phyloP scores from a whole-genome alignment of 2,797 vertebrate genomes.

The Oryzias sinensis region DNA sequence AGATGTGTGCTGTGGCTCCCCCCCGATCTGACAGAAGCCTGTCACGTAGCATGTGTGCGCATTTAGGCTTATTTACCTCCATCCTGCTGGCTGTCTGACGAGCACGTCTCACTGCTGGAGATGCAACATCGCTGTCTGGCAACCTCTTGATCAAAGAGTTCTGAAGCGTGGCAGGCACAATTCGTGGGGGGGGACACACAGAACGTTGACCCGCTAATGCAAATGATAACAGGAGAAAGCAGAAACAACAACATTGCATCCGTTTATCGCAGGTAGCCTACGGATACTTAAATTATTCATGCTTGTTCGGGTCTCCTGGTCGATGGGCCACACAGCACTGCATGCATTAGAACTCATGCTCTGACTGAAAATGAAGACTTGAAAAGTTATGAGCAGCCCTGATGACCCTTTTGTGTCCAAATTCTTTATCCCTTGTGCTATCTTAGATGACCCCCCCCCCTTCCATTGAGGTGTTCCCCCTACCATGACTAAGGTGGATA shows the following conservation, averaged over 20 bases:
- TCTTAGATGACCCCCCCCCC: no score
- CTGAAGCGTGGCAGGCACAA: constrained; percentile 26
- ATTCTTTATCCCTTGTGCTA: constrained; percentile 3
- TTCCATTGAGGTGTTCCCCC: no score
- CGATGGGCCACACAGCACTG: constrained; percentile 6
- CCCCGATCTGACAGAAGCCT: constrained; percentile 50
- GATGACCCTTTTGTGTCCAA: constrained; percentile 32
- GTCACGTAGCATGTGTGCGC: constrained; percentile 65
- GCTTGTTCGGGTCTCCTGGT: constrained; percentile 45
- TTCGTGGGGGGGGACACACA: constrained; percentile 26
- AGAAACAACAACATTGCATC: constrained; percentile 34
- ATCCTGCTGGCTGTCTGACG: constrained; percentile 58
- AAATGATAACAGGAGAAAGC: constrained; percentile 32
- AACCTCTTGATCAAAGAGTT: constrained; percentile 61
- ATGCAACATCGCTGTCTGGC: constrained; percentile 66
- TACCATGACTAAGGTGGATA: no score
- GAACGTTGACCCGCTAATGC: constrained; percentile 17
- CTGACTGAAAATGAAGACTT: constrained; percentile 31
- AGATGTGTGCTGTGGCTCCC: constrained; percentile 40
- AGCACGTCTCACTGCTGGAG: constrained; percentile 74
- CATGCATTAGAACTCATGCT: constrained; percentile 23
- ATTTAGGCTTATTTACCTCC: constrained; percentile 72
- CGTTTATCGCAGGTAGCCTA: constrained; percentile 28
- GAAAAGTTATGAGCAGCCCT: constrained; percentile 13
- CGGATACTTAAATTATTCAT: constrained; percentile 50